These are phyloP conservation scores for Phrixothrix hirtus DNA, from an alignment of 2,888 invertebrate species.

Conservation along the genomic window DNA sequence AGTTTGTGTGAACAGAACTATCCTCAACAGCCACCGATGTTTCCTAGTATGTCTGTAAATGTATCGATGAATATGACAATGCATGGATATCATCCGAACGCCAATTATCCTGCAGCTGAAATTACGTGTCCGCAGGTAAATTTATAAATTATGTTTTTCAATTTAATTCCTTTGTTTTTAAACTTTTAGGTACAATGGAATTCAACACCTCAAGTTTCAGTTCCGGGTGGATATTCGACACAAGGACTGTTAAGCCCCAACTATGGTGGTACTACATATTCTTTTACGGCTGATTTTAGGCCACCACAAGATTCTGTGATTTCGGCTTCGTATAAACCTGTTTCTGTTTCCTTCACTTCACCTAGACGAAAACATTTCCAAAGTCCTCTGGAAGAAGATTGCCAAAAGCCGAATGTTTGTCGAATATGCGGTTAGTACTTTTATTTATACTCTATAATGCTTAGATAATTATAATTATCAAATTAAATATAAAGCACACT, in stretches of 20 bases:
- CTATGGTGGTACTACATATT: conserved; percentile 75
- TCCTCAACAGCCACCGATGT: conserved; percentile 60
- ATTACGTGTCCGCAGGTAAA: conserved; percentile 71
- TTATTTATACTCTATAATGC: no score
- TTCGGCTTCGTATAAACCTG: conserved; percentile 62
- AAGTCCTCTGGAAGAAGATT: conserved; percentile 66
- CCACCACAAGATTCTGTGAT: conserved; percentile 65
- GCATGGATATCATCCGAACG: conserved; percentile 71
- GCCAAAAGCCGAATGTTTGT: conserved; percentile 85
- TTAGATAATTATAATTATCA: no score
- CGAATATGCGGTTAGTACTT: conserved; percentile 76
- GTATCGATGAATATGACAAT: conserved; percentile 99
- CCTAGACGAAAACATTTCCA: conserved; percentile 47
- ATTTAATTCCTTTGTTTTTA: no score
- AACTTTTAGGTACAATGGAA: conserved; percentile 72
- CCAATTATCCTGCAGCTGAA: conserved; percentile 58
- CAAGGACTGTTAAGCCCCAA: conserved; percentile 68
- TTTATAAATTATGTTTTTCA: no score
- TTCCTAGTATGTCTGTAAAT: conserved; percentile 95
- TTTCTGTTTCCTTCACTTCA: conserved; percentile 56
- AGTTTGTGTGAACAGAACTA: conserved; percentile 48
- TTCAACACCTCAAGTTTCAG: conserved; percentile 62
- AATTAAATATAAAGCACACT: no score
- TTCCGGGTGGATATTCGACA: conserved; percentile 61
- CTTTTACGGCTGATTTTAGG: conserved; percentile 81